A percentile compares a stretch with the other conserved stretches of the same genome.
Evolutionary conservation across 1,140 invertebrate genomes (phyloP).

Genomic region (Drosophila lacteicornis): DNA sequence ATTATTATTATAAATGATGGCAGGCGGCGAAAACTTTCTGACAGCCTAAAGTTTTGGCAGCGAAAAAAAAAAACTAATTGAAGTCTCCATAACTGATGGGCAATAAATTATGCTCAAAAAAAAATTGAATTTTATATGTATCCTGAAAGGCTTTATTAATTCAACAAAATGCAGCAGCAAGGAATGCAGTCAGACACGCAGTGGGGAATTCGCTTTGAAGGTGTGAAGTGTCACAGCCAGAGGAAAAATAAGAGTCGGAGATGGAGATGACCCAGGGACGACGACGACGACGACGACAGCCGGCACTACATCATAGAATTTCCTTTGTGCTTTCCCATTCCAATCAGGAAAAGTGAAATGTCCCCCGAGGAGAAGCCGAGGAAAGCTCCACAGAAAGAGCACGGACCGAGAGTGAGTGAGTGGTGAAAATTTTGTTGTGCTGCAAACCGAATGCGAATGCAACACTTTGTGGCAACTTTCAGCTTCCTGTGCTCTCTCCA

Average conservation of each 20-base stretch:
- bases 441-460: conserved; percentile 50
- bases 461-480: conserved; percentile 60
- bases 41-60: conserved; percentile 17
- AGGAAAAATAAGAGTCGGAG: conserved; percentile 3
- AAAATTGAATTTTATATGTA: conserved; percentile 4
- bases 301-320: conserved; percentile 47
- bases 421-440: conserved; percentile 28
- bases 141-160: conserved; percentile 3
- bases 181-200: background rate
- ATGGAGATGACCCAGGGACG: conserved; percentile 17
- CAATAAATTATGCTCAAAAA: conserved; percentile 12
- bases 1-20: conserved; percentile 28
- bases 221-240: conserved; percentile 32
- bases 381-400: conserved; percentile 1
- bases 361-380: conserved; percentile 22
- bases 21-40: conserved; percentile 8
- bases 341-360: conserved; percentile 54
- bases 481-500: conserved; percentile 24
- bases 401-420: background rate
- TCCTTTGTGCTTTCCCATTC: conserved; percentile 45
- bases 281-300: background rate
- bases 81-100: conserved; percentile 13
- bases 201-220: conserved; percentile 24
- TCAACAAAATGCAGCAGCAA: conserved; percentile 28
- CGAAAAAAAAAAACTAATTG: conserved; percentile 20